Evolutionary conservation across 2,888 invertebrate genomes (phyloP), one percentile per base, ranked within the genome.

Genomic region (Amblyjoppa fuscipennis): DNA sequence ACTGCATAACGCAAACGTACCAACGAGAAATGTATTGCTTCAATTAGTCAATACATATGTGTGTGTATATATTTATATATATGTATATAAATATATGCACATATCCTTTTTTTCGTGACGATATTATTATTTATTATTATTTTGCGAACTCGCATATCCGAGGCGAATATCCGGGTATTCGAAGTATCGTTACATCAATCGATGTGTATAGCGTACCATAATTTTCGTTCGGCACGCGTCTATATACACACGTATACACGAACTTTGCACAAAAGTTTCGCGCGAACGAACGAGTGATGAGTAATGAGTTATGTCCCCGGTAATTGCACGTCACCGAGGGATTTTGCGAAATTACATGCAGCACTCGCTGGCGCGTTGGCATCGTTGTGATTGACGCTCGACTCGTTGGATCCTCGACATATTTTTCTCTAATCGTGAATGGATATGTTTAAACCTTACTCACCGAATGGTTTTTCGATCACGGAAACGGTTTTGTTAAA

Each of bases 251-350:
- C 53, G 71, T 56, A 81, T 49, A 56, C 77, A 28, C 66, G 59
- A 81, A 79, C 76, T 77, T 87, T 81, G 81, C 66, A 77, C 28
- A 78, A 85, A 86, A 87, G 86, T 87, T 87, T 69, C 78, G 75
- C 77, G 74, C 66, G 85, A 86, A 78, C 75, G 53, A 64, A 68
- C 51, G 45, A 80, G 49, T 66, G 85, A 79, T 79, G 85, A 83
- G 59, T 83, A 84, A 84, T 83, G 71, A 80, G 80, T 85, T 83
- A 59, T 66, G 77, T 73, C 84, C 79, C 77, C 81, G 61, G 68
- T 90, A 91, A 92, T 91, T 90, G 87, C 89, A 84, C 82, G 90
- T 89, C 89, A 85, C 86, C 77, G 83, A 77, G 71, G 75, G 81
- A 69, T 77, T 84, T 82, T 51, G 77, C 49, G 9, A 81, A 84